Conservation (phyloP, 1,140 invertebrate genomes). For the Drosophila ficusphila region DNA sequence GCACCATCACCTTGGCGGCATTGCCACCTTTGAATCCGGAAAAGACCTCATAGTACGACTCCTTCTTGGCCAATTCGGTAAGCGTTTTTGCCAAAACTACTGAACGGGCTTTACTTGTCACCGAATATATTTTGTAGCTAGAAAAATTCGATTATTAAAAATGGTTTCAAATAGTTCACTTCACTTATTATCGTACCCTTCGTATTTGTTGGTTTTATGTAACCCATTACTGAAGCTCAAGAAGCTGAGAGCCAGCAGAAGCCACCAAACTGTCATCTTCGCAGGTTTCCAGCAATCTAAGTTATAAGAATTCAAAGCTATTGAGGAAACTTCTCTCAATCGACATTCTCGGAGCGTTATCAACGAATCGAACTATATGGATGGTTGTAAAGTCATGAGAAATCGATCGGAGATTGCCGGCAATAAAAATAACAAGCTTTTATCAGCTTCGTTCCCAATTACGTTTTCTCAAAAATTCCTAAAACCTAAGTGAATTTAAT, state of each 20-base stretch:
- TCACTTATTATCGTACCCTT: constrained; percentile 35
- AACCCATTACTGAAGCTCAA: constrained; percentile 7
- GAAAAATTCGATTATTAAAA: neutral
- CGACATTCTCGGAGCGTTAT: constrained; percentile 20
- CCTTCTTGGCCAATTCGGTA: constrained; percentile 36
- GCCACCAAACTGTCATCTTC: constrained; percentile 46
- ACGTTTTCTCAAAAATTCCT: neutral
- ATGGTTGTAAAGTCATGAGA: constrained; percentile 25
- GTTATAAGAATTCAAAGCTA: constrained; percentile 17
- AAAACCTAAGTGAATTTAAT: neutral
- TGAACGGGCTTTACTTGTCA: constrained; percentile 25
- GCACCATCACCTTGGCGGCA: constrained; percentile 48
- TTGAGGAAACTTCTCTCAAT: neutral
- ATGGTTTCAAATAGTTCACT: neutral
- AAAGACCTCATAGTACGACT: constrained; percentile 53
- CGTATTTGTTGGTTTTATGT: constrained; percentile 29
- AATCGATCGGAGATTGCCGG: constrained; percentile 21
- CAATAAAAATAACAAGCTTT: neutral
- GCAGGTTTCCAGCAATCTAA: constrained; percentile 6
- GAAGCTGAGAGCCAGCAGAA: constrained; percentile 22
- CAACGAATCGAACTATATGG: neutral
- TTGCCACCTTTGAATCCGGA: neutral
- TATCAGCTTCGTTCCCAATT: constrained; percentile 20
- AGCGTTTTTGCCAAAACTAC: neutral
- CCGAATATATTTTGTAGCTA: constrained; percentile 61